Evolutionary conservation across 64 coral and sea anemone species (phyloP).

Genomic region (Hydrozoanthus tunicans): DNA sequence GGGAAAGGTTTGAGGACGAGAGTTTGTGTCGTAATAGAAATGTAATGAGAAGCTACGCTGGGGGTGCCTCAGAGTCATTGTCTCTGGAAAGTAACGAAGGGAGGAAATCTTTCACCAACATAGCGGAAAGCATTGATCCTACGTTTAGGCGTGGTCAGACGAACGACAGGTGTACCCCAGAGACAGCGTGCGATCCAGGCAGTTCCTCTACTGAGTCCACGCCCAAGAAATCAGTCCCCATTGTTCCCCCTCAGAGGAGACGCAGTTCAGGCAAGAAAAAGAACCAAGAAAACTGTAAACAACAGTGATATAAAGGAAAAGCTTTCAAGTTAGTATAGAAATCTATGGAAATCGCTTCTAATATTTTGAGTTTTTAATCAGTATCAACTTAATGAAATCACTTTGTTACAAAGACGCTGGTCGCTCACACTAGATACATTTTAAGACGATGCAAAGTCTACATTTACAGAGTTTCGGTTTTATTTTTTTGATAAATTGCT

Average conservation of each 20-base stretch:
- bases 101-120: slow-evolving; percentile 41
- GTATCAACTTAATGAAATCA: background rate
- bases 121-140: slow-evolving; percentile 48
- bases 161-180: background rate
- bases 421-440: background rate
- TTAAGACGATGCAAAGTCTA: background rate
- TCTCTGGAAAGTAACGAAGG: slow-evolving; percentile 25
- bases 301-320: background rate
- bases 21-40: slow-evolving; percentile 40
- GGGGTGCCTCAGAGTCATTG: background rate
- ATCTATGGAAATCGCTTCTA: background rate
- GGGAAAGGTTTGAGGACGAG: slow-evolving; percentile 59
- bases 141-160: slow-evolving; percentile 45
- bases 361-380: background rate
- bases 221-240: background rate
- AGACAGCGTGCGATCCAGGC: background rate
- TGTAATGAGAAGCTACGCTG: slow-evolving; percentile 34
- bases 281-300: slow-evolving; percentile 57
- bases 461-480: too few relatives aligned
- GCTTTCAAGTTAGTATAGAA: background rate
- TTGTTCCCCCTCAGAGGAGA: slow-evolving; percentile 47
- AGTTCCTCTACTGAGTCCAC: background rate
- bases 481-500: background rate
- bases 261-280: slow-evolving; percentile 30
- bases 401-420: background rate